Evolutionary conservation across 2,113 vertebrate genomes (phyloP).

Genomic region (Pygoscelis adeliae): DNA sequence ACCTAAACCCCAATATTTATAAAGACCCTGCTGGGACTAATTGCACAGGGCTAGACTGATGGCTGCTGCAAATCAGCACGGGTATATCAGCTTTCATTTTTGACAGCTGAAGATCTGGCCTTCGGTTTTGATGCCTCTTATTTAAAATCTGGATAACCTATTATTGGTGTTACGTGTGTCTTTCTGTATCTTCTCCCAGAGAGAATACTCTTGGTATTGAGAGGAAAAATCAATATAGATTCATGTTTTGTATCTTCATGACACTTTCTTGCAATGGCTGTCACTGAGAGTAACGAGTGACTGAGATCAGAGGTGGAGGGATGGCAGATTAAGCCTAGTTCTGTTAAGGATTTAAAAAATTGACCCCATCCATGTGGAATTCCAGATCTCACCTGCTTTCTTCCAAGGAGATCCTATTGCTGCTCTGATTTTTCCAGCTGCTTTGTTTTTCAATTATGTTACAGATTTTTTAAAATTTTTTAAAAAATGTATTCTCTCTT

Average conservation of each 20-base stretch:
- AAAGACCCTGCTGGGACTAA: not conserved
- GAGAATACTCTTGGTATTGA: not conserved
- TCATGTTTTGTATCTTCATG: not conserved
- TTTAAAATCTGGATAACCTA: not conserved
- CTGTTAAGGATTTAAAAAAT: not conserved
- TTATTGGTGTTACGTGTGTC: not conserved
- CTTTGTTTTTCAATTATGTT: not conserved
- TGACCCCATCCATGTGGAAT: not conserved
- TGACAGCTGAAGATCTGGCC: not conserved
- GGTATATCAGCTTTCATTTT: not conserved
- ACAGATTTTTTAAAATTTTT: not conserved
- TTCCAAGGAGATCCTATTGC: not conserved
- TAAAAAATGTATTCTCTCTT: not conserved
- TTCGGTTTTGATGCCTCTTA: not conserved
- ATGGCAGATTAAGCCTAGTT: not conserved
- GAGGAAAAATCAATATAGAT: conserved; percentile 4
- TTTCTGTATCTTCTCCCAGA: not conserved
- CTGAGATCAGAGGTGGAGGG: not conserved
- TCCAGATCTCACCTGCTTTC: not conserved
- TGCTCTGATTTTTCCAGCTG: not conserved
- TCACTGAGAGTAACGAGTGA: not conserved
- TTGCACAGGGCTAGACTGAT: not conserved
- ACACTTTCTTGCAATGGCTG: not conserved
- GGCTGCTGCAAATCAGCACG: not conserved
- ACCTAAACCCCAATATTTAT: not conserved